phyloP scores from a whole-genome alignment of 2,113 vertebrate genomes.

The Pithys albifrons region DNA sequence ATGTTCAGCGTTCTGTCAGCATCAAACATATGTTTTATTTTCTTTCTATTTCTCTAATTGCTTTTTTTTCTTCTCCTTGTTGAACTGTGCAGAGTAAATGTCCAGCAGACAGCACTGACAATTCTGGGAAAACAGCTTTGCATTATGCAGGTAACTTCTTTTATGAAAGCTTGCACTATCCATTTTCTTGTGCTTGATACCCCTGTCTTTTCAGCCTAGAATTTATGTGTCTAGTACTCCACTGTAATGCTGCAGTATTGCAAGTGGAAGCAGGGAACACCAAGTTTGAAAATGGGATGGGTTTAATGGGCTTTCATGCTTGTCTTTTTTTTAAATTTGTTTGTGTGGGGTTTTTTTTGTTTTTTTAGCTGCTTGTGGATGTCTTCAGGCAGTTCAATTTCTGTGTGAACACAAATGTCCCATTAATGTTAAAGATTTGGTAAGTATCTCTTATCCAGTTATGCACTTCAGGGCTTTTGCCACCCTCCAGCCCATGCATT shows the following conservation, averaged over 20 bases:
- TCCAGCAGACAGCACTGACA: slow-evolving; percentile 79
- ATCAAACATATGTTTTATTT: neutral
- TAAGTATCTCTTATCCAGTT: slow-evolving; percentile 69
- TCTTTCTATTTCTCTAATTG: neutral
- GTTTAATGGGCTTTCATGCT: neutral
- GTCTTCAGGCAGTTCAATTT: slow-evolving; percentile 81
- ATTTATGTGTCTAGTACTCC: neutral
- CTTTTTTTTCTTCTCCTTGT: slow-evolving; percentile 5
- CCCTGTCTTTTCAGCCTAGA: neutral
- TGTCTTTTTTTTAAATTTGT: neutral
- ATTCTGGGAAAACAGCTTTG: slow-evolving; percentile 86
- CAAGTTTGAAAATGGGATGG: neutral
- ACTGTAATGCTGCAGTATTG: neutral
- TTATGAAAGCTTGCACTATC: neutral
- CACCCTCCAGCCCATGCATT: neutral
- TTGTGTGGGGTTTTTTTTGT: neutral
- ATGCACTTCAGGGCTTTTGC: neutral
- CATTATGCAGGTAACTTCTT: slow-evolving; percentile 88
- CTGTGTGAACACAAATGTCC: slow-evolving; percentile 89
- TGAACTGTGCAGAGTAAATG: slow-evolving; percentile 83
- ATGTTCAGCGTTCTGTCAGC: neutral
- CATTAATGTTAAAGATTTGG: slow-evolving; percentile 86
- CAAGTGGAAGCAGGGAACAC: neutral
- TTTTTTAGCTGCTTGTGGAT: slow-evolving; percentile 82
- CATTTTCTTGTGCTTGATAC: neutral